Evolutionary conservation across 2,797 vertebrate species (phyloP), one percentile per base, ranked within the genome.

Genomic region (Mormyrops boulengeri): DNA sequence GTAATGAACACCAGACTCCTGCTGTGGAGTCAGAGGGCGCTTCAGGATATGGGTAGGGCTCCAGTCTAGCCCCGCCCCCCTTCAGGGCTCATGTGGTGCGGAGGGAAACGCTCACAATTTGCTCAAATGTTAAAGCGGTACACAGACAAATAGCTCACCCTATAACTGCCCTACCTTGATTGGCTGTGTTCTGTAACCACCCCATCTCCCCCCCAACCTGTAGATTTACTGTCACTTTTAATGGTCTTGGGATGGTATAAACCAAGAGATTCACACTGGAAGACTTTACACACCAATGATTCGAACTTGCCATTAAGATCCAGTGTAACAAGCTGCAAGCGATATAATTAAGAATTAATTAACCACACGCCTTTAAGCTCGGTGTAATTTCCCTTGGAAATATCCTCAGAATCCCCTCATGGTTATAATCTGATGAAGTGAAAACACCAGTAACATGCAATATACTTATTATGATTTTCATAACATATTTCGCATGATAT

Each of bases 1-100:
- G 84, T 53, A 86, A 86, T 86, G 47, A 50, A 86, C n/a, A 86
- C 84, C 47, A 53, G 49, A 53, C 26, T 73, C 84, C 84, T 86
- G 84, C 84, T 50, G 84, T 47, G 19, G 82, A 50, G 82, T 50
- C 49, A 22, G 84, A 86, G 30, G 30, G 50, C 84, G 53, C 11
- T 50, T 30, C 47, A 86, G 84, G 84, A 86, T 26, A 86, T 30
- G 47, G 22, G n/a, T 53, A 5, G n/a, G 50, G 84, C 44, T 9
- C 41, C 3, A 49, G 41, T 47, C 1, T 86, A 30, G 44, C 84
- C 47, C 26, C 6, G 49, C 84, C 84, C 84, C 4, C 84, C 47
- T 30, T 73, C 14, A 26, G 49, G 49, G 26, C n/a, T 30, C 47
- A 53, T 30, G 50, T 50, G 22, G 47, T 14, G 8, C 50, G 17